Conservation (phyloP, 2,797 vertebrate genomes). For the Limosa lapponica region DNA sequence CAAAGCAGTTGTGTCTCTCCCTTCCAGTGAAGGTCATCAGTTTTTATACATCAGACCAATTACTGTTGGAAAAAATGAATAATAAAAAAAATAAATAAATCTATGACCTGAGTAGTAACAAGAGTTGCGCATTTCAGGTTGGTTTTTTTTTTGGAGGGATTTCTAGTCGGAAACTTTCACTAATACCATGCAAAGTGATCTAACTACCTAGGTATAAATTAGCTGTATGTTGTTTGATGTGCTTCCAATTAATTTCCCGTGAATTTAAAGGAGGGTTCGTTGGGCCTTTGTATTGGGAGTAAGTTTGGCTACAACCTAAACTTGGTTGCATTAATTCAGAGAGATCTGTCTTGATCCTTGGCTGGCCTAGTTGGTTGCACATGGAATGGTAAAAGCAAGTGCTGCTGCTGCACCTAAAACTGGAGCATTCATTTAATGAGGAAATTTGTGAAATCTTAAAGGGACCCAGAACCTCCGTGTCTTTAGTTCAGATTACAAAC, state of each 20-base stretch:
- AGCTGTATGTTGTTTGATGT: not conserved
- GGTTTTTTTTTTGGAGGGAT: not conserved
- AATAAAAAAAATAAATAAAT: not conserved
- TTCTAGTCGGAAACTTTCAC: not conserved
- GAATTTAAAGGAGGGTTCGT: not conserved
- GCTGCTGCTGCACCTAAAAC: not conserved
- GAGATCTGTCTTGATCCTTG: not conserved
- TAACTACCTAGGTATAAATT: not conserved
- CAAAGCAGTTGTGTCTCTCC: not conserved
- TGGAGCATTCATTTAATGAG: not conserved
- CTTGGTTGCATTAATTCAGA: not conserved
- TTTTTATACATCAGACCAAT: not conserved
- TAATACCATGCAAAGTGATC: not conserved
- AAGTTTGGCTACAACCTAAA: not conserved
- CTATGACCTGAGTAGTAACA: not conserved
- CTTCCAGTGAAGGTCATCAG: not conserved
- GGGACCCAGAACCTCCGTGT: not conserved
- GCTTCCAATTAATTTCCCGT: not conserved
- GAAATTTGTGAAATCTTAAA: not conserved
- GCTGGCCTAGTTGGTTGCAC: not conserved
- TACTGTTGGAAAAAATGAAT: not conserved
- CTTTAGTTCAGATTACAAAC: not conserved
- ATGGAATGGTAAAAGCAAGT: accelerated
- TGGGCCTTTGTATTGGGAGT: not conserved
- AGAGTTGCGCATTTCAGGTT: not conserved